Evolutionary conservation across 2,888 invertebrate species (phyloP).

Genomic region (Leptarthrus brevirostris): DNA sequence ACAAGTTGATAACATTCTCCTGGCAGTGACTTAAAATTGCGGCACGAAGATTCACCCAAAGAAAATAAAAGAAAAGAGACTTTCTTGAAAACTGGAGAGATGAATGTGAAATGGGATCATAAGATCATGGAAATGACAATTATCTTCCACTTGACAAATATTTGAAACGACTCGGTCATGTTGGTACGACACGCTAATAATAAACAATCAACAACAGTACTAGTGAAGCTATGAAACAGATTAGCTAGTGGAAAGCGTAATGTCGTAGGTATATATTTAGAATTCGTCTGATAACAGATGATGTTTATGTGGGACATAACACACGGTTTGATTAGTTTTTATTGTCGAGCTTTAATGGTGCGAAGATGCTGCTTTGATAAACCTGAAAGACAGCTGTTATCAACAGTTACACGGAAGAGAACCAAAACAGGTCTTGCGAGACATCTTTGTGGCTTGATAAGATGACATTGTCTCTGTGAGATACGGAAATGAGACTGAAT

Average conservation of each 20-base stretch:
- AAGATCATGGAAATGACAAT: conserved; percentile 29
- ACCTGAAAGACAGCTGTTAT: conserved; percentile 7
- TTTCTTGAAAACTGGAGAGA: background rate
- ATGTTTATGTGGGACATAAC: too few relatives aligned
- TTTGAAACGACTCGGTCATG: conserved; percentile 1
- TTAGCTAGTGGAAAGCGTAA: too few relatives aligned
- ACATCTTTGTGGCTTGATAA: conserved; percentile 6
- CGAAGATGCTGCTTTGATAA: background rate
- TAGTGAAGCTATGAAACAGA: too few relatives aligned
- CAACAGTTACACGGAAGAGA: conserved; percentile 34
- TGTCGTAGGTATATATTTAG: background rate
- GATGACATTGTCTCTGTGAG: conserved; percentile 2
- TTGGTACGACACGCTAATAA: too few relatives aligned
- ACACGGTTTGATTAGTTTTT: too few relatives aligned
- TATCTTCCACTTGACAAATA: conserved; percentile 24
- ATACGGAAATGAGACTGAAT: background rate
- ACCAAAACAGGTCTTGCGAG: conserved; percentile 19
- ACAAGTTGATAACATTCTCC: conserved; percentile 22
- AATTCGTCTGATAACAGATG: background rate
- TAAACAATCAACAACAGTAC: too few relatives aligned
- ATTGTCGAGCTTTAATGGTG: background rate
- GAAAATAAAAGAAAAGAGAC: too few relatives aligned
- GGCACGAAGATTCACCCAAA: background rate
- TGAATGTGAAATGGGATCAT: conserved; percentile 14
- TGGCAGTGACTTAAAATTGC: conserved; percentile 15